A percentile compares a stretch with the other conserved stretches of the same genome.
phyloP scores from a whole-genome alignment of 2,888 invertebrate genomes.

The Belgica antarctica region DNA sequence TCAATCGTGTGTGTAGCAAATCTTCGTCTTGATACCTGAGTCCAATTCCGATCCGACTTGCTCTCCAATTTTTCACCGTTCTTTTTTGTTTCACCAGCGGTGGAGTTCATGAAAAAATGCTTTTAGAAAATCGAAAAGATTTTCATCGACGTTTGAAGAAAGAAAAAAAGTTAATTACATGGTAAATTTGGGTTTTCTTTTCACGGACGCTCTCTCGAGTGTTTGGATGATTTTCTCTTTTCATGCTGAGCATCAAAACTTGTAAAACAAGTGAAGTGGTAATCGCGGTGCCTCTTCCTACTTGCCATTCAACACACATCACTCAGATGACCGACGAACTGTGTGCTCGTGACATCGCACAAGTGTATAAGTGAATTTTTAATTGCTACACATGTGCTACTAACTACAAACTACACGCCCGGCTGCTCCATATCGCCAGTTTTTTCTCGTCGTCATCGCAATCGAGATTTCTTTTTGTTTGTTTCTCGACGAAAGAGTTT shows the following conservation, averaged over 20 bases:
- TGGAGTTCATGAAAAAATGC: background rate
- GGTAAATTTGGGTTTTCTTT: constrained; percentile 21
- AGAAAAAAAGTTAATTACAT: constrained; percentile 25
- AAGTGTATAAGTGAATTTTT: background rate
- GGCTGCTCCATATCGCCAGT: constrained; percentile 4
- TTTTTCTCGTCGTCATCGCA: background rate
- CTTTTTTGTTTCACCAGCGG: background rate
- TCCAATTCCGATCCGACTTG: background rate
- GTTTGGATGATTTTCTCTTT: constrained; percentile 1
- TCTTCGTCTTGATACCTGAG: background rate
- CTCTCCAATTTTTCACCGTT: constrained; percentile 19
- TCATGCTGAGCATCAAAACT: background rate
- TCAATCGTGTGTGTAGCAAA: background rate
- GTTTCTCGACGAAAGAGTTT: background rate
- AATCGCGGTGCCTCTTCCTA: background rate
- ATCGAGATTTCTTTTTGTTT: constrained; percentile 4
- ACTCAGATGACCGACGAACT: background rate
- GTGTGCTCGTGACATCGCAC: background rate
- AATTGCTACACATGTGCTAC: constrained; percentile 18
- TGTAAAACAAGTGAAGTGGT: constrained; percentile 21
- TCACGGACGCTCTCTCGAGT: background rate
- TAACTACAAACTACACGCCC: background rate
- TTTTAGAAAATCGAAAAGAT: constrained; percentile 22
- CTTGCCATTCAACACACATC: constrained; percentile 4
- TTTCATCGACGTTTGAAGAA: background rate